Base-by-base conservation (phyloP, 2,888 invertebrate genomes). In the Griposia aprilina region DNA sequence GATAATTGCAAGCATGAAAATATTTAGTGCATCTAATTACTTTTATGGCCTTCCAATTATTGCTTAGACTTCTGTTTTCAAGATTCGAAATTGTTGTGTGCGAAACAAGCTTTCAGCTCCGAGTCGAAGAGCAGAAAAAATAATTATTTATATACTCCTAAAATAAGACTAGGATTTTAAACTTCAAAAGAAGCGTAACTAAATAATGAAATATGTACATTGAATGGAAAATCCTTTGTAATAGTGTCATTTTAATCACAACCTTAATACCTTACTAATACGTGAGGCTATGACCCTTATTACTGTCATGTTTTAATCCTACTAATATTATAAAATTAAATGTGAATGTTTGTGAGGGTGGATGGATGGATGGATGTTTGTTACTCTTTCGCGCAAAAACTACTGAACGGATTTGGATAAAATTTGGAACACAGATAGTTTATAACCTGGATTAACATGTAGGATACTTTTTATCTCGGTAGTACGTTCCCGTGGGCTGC, bases 1-100 rank as follows among this genome's bases (percentile, higher is more conserved):
- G 76, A 62, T 76, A 76, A 85, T 75, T 85, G 65, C 82, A 69
- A 13, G 50, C 59, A 60, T 11, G 23, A 66, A 65, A 59, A 68
- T 76, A 45, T 72, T 63, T 63, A 67, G 60, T 65, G 59, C 66
- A 78, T 83, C 36, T 69, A 26, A 78, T 48, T 55, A 59, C 41
- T 78, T 41, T 48, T 11, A 59, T 48, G n/a, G 20, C 45, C 17
- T 57, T 67, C 11, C 4, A 57, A 55, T 41, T 55, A 3, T n/a
- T 17, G 30, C 6, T 6, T 30, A 13, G 13, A 30, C 23, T 23
- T 52, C 10, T 13, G 8, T 68, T 68, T 68, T 36, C 52, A 68
- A 68, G 15, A n/a, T 15, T 17, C 10, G 6, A 52, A 50, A 50
- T 30, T 30, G 13, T 20, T 67, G 20, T 30, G 1, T 15, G 17